Evolutionary conservation across 2,888 invertebrate genomes (phyloP).

Genomic region (Chrysina gloriosa): DNA sequence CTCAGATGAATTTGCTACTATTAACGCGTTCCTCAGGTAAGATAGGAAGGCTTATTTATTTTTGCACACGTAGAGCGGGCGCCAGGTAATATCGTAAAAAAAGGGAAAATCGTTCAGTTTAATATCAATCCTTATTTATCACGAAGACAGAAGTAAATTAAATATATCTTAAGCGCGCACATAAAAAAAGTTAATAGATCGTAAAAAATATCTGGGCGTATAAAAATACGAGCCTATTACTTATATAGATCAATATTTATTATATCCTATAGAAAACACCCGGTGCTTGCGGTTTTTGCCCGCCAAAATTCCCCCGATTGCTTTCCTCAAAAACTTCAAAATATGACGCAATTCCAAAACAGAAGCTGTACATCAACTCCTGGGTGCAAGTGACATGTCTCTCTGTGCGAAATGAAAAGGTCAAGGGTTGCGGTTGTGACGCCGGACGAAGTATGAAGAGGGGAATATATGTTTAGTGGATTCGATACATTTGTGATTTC

Average conservation of each 20-base stretch:
- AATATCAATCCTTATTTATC: slow-evolving; percentile 31
- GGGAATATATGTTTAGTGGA: slow-evolving; percentile 14
- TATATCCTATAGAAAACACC: slow-evolving; percentile 8
- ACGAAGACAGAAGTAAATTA: slow-evolving; percentile 33
- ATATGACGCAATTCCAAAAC: slow-evolving; percentile 23
- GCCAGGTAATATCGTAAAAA: slow-evolving; percentile 32
- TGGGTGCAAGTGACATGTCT: slow-evolving; percentile 9
- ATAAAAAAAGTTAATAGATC: slow-evolving; percentile 35
- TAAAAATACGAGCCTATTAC: slow-evolving; percentile 27
- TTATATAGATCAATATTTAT: slow-evolving; percentile 35
- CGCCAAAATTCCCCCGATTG: background rate
- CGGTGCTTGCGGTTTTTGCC: background rate
- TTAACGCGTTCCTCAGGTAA: background rate
- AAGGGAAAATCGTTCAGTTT: slow-evolving; percentile 8
- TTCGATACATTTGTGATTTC: background rate
- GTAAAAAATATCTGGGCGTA: slow-evolving; percentile 27
- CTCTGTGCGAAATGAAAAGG: slow-evolving; percentile 22
- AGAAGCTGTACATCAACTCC: slow-evolving; percentile 26
- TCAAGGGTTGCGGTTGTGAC: slow-evolving; percentile 26
- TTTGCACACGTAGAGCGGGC: background rate
- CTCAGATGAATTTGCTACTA: slow-evolving; percentile 4
- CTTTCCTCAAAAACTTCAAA: slow-evolving; percentile 14
- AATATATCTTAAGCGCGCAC: slow-evolving; percentile 27
- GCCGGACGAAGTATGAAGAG: slow-evolving; percentile 15
- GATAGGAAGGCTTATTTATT: slow-evolving; percentile 14